These are phyloP conservation scores for Steatocranus sp. DNA, from an alignment of 2,797 vertebrate species.

Conservation along the genomic window DNA sequence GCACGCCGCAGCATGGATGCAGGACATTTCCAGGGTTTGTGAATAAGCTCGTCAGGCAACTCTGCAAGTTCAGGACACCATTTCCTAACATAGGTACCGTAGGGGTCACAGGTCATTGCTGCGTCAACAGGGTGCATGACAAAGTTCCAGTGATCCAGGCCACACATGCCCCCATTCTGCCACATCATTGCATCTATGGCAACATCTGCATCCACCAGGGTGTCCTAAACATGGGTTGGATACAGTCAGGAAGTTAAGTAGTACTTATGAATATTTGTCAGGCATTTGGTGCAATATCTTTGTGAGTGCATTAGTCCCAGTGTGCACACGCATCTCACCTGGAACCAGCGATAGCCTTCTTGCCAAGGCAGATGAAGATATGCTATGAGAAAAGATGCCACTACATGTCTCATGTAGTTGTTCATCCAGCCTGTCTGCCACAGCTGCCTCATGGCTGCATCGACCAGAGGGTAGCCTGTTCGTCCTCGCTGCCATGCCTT, in stretches of 20 bases:
- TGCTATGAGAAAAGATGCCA: constrained; percentile 75
- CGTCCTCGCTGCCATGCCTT: constrained; percentile 71
- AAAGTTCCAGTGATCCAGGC: constrained; percentile 79
- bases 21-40: constrained; percentile 75
- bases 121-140: constrained; percentile 76
- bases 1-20: constrained; percentile 61
- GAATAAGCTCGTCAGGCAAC: constrained; percentile 72
- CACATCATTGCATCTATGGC: constrained; percentile 79
- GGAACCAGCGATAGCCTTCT: constrained; percentile 77
- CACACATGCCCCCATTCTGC: constrained; percentile 79
- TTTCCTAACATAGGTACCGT: constrained; percentile 61
- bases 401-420: constrained; percentile 77
- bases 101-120: constrained; percentile 74
- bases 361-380: constrained; percentile 76
- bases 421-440: constrained; percentile 78
- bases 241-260: neutral
- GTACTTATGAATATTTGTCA: neutral
- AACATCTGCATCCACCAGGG: constrained; percentile 74
- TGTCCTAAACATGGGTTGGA: constrained; percentile 57
- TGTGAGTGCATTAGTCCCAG: neutral
- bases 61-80: constrained; percentile 74
- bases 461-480: constrained; percentile 73
- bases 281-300: neutral
- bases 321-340: constrained; percentile 39
- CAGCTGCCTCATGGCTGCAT: constrained; percentile 77